phyloP scores from a whole-genome alignment of 2,888 invertebrate genomes.

The Sthenelais limicola region DNA sequence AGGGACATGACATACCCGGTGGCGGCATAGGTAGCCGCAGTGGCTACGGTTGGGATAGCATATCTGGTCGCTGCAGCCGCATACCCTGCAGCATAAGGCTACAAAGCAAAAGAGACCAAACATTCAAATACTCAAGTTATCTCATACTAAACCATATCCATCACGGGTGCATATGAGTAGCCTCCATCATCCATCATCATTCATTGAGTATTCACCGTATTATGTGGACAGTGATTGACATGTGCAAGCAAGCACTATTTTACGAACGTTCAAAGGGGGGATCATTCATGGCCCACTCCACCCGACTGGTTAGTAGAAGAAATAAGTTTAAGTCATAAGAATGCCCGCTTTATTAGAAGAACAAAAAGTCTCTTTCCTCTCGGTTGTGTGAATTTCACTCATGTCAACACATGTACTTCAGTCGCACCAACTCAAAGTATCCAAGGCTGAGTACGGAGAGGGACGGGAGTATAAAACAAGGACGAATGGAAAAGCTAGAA shows the following conservation, averaged over 20 bases:
- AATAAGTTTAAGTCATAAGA: neutral
- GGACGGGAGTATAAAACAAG: too few relatives aligned
- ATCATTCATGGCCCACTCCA: neutral
- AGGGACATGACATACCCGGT: constrained; percentile 48
- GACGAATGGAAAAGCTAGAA: constrained; percentile 8
- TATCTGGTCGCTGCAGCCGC: constrained; percentile 51
- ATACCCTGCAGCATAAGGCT: constrained; percentile 51
- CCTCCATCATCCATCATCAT: constrained; percentile 25
- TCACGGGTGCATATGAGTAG: constrained; percentile 33
- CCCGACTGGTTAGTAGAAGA: constrained; percentile 1
- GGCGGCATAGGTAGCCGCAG: constrained; percentile 47
- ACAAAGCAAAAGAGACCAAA: constrained; percentile 48
- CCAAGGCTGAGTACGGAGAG: too few relatives aligned
- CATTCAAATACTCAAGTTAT: constrained; percentile 48
- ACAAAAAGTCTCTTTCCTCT: too few relatives aligned
- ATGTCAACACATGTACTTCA: too few relatives aligned
- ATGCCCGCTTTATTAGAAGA: too few relatives aligned
- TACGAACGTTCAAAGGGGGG: too few relatives aligned
- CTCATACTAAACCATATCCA: constrained; percentile 44
- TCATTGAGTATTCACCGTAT: constrained; percentile 39
- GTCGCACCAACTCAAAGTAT: too few relatives aligned
- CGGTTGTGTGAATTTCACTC: too few relatives aligned
- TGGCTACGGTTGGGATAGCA: constrained; percentile 50
- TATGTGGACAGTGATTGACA: constrained; percentile 32
- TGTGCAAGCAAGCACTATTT: constrained; percentile 41